Evolutionary conservation across 1,140 invertebrate species (phyloP).

Genomic region (Orussus abietinus): DNA sequence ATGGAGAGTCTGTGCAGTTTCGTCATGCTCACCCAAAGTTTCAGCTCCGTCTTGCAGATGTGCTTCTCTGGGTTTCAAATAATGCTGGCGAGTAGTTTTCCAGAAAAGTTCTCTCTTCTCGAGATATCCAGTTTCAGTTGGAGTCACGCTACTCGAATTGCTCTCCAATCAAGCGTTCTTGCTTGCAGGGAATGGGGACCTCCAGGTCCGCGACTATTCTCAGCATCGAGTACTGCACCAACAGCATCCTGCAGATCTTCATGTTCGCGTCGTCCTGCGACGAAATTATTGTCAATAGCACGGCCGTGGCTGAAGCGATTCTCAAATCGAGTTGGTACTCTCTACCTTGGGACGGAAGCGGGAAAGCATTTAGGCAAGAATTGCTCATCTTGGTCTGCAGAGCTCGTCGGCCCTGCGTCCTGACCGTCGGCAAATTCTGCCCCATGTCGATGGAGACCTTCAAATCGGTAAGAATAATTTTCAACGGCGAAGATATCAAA

Average conservation of each 20-base stretch:
- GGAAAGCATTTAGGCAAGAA: conserved; percentile 4
- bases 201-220: neutral
- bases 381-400: conserved; percentile 15
- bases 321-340: conserved; percentile 11
- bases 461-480: conserved; percentile 11
- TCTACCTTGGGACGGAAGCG: neutral
- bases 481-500: too few relatives aligned
- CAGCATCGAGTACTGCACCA: conserved; percentile 10
- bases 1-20: conserved; percentile 13
- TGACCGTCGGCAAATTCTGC: conserved; percentile 20
- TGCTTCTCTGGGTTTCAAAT: conserved; percentile 17
- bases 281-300: conserved; percentile 10
- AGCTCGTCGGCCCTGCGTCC: conserved; percentile 8
- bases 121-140: conserved; percentile 6
- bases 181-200: neutral
- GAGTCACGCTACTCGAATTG: conserved; percentile 4
- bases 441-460: conserved; percentile 18
- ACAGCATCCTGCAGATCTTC: conserved; percentile 10
- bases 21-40: conserved; percentile 13
- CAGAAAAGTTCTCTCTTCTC: conserved; percentile 6
- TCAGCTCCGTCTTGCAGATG: conserved; percentile 12
- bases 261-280: conserved; percentile 16
- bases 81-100: conserved; percentile 13
- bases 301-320: conserved; percentile 4
- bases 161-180: conserved; percentile 3